Evolutionary conservation across 2,797 vertebrate species (phyloP), one percentile per base, ranked within the genome.

Genomic region (Lagodon rhomboides): DNA sequence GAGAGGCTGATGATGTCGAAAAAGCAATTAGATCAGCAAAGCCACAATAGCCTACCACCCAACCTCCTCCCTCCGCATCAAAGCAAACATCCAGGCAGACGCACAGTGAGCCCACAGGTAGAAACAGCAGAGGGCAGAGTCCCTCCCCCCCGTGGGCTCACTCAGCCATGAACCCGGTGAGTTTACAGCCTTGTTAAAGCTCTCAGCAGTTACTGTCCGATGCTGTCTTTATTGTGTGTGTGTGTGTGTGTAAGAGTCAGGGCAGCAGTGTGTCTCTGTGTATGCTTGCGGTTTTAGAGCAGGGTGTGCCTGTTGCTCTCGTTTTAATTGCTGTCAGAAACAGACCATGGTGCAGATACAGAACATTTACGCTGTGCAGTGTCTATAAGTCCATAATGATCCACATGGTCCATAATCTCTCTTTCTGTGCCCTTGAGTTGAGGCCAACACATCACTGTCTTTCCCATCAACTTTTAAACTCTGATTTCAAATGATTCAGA

Each of bases 181-280:
- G 23, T 83, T 85, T 83, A 65, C 66, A 75, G 62, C 51, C 73
- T 62, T 50, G 60, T 78, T 80, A 77, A 73, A 85, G 53, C 38
- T 55, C 72, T 47, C 34, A 47, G n/a, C 38, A 38, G 23, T 76
- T 72, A 72, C 50, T 77, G 65, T 69, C 47, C 74, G 58, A 66
- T 50, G 61, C 38, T 77, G 22, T 2, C 1, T 55, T 49, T 70
- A 25, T 17, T 75, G 49, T 64, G 18, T 53, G 43, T 67, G 50
- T 53, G 34, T 62, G 62, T 55, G 62, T 46, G 5, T 25, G 47
- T 18, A 9, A 34, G 34, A 34, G 34, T 8, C 9, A 34, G 7
- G 8, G 34, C 34, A 34, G 34, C 34, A 34, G 49, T 30, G 23
- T 62, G 60, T 46, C 44, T 62, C 2, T 55, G 49, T 18, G 47